phyloP scores from a whole-genome alignment of 2,797 vertebrate genomes.

The Potorous gilbertii region DNA sequence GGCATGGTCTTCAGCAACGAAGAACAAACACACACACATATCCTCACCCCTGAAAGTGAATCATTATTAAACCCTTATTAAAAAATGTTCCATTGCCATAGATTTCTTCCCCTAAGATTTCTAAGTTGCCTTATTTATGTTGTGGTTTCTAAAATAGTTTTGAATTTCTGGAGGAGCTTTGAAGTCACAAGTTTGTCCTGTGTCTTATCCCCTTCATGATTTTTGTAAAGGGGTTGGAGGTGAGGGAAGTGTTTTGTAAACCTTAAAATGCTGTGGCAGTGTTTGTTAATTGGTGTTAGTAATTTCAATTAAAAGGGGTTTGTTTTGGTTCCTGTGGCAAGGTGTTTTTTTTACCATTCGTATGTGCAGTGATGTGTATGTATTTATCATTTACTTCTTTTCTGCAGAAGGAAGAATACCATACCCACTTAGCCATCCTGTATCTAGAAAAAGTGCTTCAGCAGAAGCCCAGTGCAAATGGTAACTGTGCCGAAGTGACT shows the following conservation, averaged over 20 bases:
- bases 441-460: slow-evolving; percentile 92
- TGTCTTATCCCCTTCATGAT: no score
- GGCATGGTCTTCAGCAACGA: no score
- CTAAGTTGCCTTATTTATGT: background rate
- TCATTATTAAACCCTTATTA: background rate
- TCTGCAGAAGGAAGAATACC: slow-evolving; percentile 93
- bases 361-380: accelerated
- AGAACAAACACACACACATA: no score
- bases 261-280: background rate
- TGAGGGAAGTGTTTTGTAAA: background rate
- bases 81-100: background rate
- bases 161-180: background rate
- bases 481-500: slow-evolving; percentile 79
- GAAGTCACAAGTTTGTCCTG: accelerated
- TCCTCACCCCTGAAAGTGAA: background rate
- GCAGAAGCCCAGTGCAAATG: slow-evolving; percentile 78
- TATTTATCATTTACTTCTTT: background rate
- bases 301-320: background rate
- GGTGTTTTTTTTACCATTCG: background rate
- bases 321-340: accelerated
- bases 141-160: background rate
- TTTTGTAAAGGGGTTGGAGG: background rate
- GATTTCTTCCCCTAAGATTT: background rate
- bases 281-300: background rate
- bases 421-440: slow-evolving; percentile 93